A percentile compares a stretch with the other conserved stretches of the same genome.
Conservation (phyloP, 2,888 invertebrate species). For the Priocnemis perturbator region DNA sequence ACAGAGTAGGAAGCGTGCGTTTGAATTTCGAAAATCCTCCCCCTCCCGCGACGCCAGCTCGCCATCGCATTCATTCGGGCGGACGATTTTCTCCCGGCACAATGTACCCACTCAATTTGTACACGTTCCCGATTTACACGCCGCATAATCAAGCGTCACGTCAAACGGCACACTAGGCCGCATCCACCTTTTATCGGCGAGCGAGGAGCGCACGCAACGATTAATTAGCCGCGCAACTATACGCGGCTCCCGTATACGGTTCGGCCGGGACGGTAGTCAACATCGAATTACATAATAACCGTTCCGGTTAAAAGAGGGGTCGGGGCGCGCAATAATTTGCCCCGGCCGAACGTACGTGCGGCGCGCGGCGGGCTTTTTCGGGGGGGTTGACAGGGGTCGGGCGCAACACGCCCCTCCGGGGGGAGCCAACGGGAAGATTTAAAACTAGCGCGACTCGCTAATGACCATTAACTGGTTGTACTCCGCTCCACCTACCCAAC, state of each 20-base stretch:
- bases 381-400: slow-evolving; percentile 13
- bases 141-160: no score
- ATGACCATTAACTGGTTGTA: slow-evolving; percentile 70
- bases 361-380: slow-evolving; percentile 48
- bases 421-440: slow-evolving; percentile 62
- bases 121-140: no score
- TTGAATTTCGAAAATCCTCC: no score
- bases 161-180: no score
- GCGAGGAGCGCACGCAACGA: slow-evolving; percentile 15
- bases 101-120: no score
- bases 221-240: slow-evolving; percentile 45
- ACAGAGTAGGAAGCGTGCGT: no score
- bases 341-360: slow-evolving; percentile 45
- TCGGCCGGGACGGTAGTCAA: slow-evolving; percentile 46
- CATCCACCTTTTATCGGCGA: no score
- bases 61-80: no score
- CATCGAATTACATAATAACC: slow-evolving; percentile 56
- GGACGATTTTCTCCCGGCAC: no score
- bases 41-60: no score
- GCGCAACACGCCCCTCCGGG: slow-evolving; percentile 44
- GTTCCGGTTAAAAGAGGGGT: slow-evolving; percentile 31
- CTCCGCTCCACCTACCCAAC: slow-evolving; percentile 52
- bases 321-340: slow-evolving; percentile 51
- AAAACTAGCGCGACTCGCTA: slow-evolving; percentile 68
- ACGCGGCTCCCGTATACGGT: no score